Evolutionary conservation across 1,140 invertebrate species (phyloP).

Genomic region (Drosophila kurseongensis): DNA sequence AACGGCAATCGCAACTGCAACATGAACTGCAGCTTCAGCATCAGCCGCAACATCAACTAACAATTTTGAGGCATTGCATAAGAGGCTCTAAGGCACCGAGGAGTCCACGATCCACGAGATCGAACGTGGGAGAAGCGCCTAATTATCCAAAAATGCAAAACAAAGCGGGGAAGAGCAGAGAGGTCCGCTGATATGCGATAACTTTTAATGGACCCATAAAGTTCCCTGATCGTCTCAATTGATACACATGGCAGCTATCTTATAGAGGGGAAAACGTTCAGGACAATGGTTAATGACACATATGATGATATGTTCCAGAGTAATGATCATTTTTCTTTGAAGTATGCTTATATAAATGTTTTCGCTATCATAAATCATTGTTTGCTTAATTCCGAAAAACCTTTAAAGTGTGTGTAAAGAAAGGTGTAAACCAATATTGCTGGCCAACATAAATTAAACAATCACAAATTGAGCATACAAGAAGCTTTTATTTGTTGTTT

Average conservation of each 20-base stretch:
- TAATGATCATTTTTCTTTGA: not conserved
- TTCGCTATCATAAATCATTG: not conserved
- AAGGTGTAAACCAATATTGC: not conserved
- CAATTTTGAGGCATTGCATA: slow-evolving; percentile 55
- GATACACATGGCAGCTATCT: not conserved
- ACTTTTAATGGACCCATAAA: slow-evolving; percentile 29
- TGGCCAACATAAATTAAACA: not conserved
- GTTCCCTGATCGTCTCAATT: slow-evolving; percentile 1
- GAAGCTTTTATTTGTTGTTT: not conserved
- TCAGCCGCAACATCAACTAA: slow-evolving; percentile 24
- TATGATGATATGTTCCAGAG: too few species aligned
- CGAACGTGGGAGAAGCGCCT: slow-evolving; percentile 41
- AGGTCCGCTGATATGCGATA: slow-evolving; percentile 25
- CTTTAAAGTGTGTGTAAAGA: too few species aligned
- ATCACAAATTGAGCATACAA: not conserved
- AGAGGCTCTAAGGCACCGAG: slow-evolving; percentile 27
- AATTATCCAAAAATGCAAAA: slow-evolving; percentile 44
- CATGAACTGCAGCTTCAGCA: slow-evolving; percentile 13
- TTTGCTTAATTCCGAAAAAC: too few species aligned
- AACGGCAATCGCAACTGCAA: slow-evolving; percentile 15
- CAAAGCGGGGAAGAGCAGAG: slow-evolving; percentile 9
- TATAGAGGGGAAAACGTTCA: not conserved
- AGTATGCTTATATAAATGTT: not conserved
- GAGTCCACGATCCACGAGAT: slow-evolving; percentile 31
- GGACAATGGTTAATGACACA: not conserved